Percentiles rank a stretch among this genome's conserved stretches.
Evolutionary conservation across 2,888 invertebrate genomes (phyloP).

Genomic region (Spisula solida): DNA sequence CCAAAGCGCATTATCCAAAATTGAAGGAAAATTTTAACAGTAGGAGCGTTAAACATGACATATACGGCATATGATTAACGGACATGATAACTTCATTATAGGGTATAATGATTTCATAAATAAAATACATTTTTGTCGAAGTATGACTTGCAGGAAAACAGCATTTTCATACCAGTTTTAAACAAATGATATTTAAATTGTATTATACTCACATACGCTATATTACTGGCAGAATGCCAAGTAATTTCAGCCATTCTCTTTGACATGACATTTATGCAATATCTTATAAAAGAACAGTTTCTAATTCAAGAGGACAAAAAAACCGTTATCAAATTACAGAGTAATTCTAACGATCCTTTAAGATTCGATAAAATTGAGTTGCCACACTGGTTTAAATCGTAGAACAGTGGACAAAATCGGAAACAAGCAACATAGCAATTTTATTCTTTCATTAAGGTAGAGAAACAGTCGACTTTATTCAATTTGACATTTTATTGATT

Average conservation of each 20-base stretch:
- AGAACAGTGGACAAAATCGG: not conserved
- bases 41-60: too few species aligned
- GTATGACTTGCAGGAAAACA: not conserved
- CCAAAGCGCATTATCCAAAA: too few species aligned
- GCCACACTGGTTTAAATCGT: not conserved
- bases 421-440: not conserved
- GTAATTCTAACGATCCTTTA: not conserved
- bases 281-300: slow-evolving; percentile 12
- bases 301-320: not conserved
- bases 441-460: not conserved
- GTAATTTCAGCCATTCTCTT: not conserved
- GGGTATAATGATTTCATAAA: too few species aligned
- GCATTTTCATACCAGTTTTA: not conserved
- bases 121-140: too few species aligned
- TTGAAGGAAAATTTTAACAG: too few species aligned
- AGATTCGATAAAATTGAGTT: not conserved
- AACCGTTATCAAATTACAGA: not conserved
- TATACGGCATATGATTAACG: too few species aligned
- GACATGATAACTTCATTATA: too few species aligned
- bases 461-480: not conserved
- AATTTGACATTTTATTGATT: slow-evolving; percentile 10
- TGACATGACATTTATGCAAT: not conserved
- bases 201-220: not conserved
- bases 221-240: not conserved
- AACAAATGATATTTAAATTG: not conserved